phyloP scores from a whole-genome alignment of 2,888 invertebrate genomes.

The Nephrocerus scutellatus region DNA sequence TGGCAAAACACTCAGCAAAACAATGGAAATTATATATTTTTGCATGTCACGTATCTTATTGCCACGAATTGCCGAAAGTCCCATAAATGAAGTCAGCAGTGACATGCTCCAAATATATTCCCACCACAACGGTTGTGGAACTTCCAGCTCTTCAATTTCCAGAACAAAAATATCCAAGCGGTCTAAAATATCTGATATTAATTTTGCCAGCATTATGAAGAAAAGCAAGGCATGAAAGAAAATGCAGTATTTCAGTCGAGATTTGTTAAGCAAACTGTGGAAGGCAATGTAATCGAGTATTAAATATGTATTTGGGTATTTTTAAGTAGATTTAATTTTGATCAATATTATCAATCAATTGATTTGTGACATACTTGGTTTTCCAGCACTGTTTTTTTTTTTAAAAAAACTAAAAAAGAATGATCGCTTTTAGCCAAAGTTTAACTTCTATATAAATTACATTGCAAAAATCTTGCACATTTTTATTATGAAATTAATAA shows the following conservation, averaged over 20 bases:
- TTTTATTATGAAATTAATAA: too few relatives aligned
- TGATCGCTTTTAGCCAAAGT: too few relatives aligned
- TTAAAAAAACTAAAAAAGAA: too few relatives aligned
- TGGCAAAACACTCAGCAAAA: constrained; percentile 72
- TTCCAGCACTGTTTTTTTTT: too few relatives aligned
- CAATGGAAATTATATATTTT: constrained; percentile 73
- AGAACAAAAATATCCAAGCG: constrained; percentile 88
- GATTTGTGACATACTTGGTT: too few relatives aligned
- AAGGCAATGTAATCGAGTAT: neutral
- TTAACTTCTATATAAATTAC: too few relatives aligned
- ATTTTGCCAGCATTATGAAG: constrained; percentile 82
- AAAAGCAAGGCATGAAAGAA: constrained; percentile 87
- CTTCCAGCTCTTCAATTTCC: constrained; percentile 85
- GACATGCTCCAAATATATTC: constrained; percentile 91
- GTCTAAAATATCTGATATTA: constrained; percentile 86
- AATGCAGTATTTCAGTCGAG: constrained; percentile 88
- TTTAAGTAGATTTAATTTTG: too few relatives aligned
- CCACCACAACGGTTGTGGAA: constrained; percentile 77
- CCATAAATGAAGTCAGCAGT: constrained; percentile 74
- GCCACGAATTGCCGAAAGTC: constrained; percentile 75
- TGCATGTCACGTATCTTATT: constrained; percentile 72
- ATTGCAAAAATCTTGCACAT: too few relatives aligned
- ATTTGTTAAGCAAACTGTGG: constrained; percentile 89
- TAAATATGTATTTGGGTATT: too few relatives aligned
- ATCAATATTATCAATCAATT: too few relatives aligned